phyloP scores from a whole-genome alignment of 2,888 invertebrate species.

The Archips crataeganus region DNA sequence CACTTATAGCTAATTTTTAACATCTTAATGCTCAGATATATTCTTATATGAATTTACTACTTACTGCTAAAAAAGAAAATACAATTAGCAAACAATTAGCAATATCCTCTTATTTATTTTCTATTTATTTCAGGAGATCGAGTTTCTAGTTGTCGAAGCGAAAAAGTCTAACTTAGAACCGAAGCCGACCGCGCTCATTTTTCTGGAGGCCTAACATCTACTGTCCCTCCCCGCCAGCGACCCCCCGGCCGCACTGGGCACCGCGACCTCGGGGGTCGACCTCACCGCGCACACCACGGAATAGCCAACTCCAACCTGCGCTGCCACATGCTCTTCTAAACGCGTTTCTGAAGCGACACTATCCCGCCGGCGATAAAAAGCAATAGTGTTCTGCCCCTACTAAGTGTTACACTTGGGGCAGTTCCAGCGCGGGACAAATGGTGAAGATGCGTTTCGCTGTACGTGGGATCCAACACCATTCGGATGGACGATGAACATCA shows the following conservation, averaged over 20 bases:
- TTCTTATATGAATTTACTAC: no score
- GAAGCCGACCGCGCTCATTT: slow-evolving; percentile 95
- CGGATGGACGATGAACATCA: slow-evolving; percentile 56
- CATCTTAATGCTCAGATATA: no score
- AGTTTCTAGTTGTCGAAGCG: slow-evolving; percentile 96
- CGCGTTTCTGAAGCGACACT: slow-evolving; percentile 47
- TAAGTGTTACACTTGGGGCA: slow-evolving; percentile 21
- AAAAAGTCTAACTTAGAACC: slow-evolving; percentile 96
- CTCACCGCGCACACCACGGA: slow-evolving; percentile 87
- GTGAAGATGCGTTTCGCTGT: slow-evolving; percentile 59
- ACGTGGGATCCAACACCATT: slow-evolving; percentile 54
- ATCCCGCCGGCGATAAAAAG: slow-evolving; percentile 31
- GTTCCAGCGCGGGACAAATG: slow-evolving; percentile 36
- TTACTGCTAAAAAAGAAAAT: no score
- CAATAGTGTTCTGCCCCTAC: not conserved
- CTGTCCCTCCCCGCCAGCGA: slow-evolving; percentile 94
- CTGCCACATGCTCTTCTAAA: slow-evolving; percentile 86
- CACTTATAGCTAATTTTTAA: no score
- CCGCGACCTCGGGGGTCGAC: slow-evolving; percentile 86
- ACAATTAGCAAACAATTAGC: no score
- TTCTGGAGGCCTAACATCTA: slow-evolving; percentile 97
- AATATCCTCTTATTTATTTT: not conserved
- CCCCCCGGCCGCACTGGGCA: slow-evolving; percentile 89
- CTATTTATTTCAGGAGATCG: slow-evolving; percentile 89
- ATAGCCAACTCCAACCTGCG: slow-evolving; percentile 86